phyloP scores from a whole-genome alignment of 2,113 vertebrate species.

The Salminus brasiliensis region DNA sequence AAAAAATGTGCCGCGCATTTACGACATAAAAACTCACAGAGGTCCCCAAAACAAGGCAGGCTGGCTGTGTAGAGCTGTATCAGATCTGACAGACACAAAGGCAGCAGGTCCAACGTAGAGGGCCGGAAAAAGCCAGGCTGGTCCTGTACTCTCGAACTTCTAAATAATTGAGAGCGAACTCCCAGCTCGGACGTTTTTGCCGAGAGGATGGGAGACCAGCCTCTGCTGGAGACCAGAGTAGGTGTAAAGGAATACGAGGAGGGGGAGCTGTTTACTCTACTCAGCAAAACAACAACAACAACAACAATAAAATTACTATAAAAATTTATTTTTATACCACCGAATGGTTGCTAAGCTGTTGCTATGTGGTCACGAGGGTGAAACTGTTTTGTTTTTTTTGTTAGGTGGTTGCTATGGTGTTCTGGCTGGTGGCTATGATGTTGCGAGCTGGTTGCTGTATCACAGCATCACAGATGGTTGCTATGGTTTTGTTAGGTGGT shows the following conservation, averaged over 20 bases:
- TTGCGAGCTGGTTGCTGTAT: too few relatives aligned
- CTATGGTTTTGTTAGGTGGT: too few relatives aligned
- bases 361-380: too few relatives aligned
- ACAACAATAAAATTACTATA: too few relatives aligned
- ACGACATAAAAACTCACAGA: neutral
- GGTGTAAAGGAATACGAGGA: neutral
- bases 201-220: neutral
- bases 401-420: too few relatives aligned
- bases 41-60: neutral
- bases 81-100: neutral
- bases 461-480: too few relatives aligned
- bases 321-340: too few relatives aligned
- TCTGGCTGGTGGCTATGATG: too few relatives aligned
- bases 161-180: neutral
- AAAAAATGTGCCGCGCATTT: neutral
- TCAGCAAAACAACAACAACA: too few relatives aligned
- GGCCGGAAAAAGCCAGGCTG: neutral
- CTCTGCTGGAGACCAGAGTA: neutral
- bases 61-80: neutral
- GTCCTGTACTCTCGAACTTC: neutral
- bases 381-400: too few relatives aligned
- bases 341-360: too few relatives aligned
- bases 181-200: neutral
- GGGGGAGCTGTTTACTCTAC: too few relatives aligned
- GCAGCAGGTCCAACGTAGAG: neutral